Percentiles rank a stretch among this genome's conserved stretches.
Conservation (phyloP, 2,797 vertebrate genomes). For the Sebastolobus alascanus region DNA sequence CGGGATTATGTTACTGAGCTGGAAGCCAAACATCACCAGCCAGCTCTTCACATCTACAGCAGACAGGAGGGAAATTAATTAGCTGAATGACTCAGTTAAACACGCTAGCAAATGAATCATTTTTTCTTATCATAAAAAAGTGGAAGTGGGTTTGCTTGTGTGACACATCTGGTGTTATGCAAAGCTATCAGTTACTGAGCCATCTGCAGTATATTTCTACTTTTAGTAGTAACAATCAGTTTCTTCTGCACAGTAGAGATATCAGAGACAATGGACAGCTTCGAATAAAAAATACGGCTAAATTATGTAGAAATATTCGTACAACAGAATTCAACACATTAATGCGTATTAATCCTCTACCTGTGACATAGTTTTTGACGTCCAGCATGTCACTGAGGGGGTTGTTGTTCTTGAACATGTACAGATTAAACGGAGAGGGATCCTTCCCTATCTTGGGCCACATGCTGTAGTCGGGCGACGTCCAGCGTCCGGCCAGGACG, state of each 20-base stretch:
- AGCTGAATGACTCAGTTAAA: constrained; percentile 50
- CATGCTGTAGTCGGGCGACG: constrained; percentile 95
- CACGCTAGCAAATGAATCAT: constrained; percentile 39
- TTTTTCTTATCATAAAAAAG: constrained; percentile 36
- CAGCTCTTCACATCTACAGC: constrained; percentile 98
- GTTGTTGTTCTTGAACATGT: constrained; percentile 99
- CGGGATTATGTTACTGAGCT: constrained; percentile 99
- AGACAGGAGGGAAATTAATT: constrained; percentile 48
- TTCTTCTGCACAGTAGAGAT: constrained; percentile 11
- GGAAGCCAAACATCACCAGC: constrained; percentile 99
- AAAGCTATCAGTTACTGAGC: constrained; percentile 20
- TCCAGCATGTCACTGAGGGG: constrained; percentile 98
- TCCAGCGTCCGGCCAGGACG: constrained; percentile 97
- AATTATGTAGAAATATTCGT: constrained; percentile 8
- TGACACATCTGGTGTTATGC: constrained; percentile 30
- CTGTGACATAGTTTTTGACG: constrained; percentile 98
- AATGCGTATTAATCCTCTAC: constrained; percentile 71
- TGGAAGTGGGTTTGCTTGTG: constrained; percentile 13
- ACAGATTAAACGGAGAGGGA: constrained; percentile 95
- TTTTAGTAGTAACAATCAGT: constrained; percentile 15
- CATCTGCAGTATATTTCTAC: constrained; percentile 32
- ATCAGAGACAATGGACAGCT: constrained; percentile 7
- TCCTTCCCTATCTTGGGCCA: constrained; percentile 98
- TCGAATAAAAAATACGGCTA: not conserved
- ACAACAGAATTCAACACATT: constrained; percentile 2